A percentile compares a stretch with the other conserved stretches of the same genome.
phyloP scores from a whole-genome alignment of 2,797 vertebrate species.

The Gymnoscopelus braueri region DNA sequence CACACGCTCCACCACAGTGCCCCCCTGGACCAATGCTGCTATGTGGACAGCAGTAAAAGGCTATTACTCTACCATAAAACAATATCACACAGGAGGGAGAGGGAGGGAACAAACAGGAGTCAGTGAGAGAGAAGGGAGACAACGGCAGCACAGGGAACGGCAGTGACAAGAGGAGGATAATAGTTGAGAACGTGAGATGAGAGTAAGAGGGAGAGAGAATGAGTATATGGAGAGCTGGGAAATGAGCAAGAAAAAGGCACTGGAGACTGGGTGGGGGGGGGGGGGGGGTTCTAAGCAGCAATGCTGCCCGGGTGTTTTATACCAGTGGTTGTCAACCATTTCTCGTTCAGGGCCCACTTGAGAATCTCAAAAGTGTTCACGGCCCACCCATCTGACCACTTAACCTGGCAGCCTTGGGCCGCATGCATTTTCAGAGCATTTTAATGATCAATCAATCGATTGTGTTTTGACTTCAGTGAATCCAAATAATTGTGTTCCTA shows the following conservation, averaged over 20 bases:
- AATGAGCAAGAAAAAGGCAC: conserved; percentile 17
- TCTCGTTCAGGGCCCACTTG: too few relatives aligned
- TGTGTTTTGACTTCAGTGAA: too few relatives aligned
- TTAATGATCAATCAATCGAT: too few relatives aligned
- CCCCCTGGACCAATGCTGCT: conserved; percentile 8
- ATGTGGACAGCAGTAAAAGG: conserved; percentile 10
- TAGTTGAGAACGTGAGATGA: conserved; percentile 2
- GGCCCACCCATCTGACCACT: too few relatives aligned
- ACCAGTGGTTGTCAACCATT: too few relatives aligned
- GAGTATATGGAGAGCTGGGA: conserved; percentile 6
- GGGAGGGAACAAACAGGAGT: background rate
- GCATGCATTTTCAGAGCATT: too few relatives aligned
- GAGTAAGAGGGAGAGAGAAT: background rate
- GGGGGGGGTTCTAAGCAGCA: conserved; percentile 26
- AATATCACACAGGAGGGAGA: conserved; percentile 25
- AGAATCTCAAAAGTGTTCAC: too few relatives aligned
- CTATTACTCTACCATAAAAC: conserved; percentile 11
- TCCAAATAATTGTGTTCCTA: too few relatives aligned
- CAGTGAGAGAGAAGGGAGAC: background rate
- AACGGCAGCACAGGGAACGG: conserved; percentile 3
- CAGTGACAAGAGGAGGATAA: background rate
- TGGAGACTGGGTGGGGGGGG: conserved; percentile 1
- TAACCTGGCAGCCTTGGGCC: too few relatives aligned
- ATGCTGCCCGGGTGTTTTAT: conserved; percentile 42
- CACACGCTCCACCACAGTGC: background rate